These are phyloP conservation scores for Spodoptera frugiperda DNA, from an alignment of 1,140 invertebrate species.

Conservation along the genomic window DNA sequence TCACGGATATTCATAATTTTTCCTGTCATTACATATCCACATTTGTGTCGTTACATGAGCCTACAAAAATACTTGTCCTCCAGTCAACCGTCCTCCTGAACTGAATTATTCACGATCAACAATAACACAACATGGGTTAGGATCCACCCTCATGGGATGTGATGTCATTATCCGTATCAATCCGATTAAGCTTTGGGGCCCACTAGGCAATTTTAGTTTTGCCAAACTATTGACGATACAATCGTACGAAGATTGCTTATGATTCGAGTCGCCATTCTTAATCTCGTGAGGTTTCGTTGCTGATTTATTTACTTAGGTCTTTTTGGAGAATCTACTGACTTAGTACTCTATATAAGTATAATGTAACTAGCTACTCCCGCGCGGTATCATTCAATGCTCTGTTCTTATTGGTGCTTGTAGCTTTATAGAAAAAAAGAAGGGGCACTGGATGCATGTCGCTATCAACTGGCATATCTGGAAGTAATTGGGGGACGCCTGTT, in stretches of 20 bases:
- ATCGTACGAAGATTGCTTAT: constrained; percentile 7
- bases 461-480: too few species aligned
- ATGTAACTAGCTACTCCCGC: too few species aligned
- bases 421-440: too few species aligned
- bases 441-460: too few species aligned
- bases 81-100: neutral
- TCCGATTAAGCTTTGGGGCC: constrained; percentile 35
- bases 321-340: neutral
- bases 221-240: constrained; percentile 8
- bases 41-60: too few species aligned
- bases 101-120: constrained; percentile 22
- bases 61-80: too few species aligned
- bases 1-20: too few species aligned
- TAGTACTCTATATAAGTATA: too few species aligned
- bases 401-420: too few species aligned
- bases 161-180: constrained; percentile 27
- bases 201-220: constrained; percentile 28
- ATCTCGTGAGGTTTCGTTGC: neutral
- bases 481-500: too few species aligned
- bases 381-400: too few species aligned
- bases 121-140: constrained; percentile 23
- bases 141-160: neutral
- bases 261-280: neutral
- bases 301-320: neutral
- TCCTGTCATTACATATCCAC: too few species aligned